phyloP scores from a whole-genome alignment of 2,113 vertebrate genomes.

The Hipposideros armiger region DNA sequence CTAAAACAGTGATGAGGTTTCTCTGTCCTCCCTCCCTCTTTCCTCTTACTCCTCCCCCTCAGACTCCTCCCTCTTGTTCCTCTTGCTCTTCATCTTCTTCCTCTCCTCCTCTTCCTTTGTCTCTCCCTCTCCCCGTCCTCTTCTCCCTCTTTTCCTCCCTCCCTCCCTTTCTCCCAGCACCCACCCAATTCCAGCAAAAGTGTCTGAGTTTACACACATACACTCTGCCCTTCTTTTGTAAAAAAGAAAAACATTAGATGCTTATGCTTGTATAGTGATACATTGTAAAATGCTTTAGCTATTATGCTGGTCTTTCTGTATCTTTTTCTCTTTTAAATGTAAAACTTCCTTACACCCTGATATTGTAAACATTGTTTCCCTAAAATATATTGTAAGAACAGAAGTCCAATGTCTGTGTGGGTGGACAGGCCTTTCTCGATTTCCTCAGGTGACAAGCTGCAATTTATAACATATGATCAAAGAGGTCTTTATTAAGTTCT shows the following conservation, averaged over 20 bases:
- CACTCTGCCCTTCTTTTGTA: neutral
- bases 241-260: neutral
- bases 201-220: neutral
- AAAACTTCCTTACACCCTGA: neutral
- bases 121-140: no score
- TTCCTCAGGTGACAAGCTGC: neutral
- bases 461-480: slow-evolving; percentile 87
- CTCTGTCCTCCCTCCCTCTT: no score
- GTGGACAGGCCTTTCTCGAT: neutral
- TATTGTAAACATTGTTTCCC: neutral
- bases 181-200: neutral
- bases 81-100: fast-evolving
- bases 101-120: fast-evolving
- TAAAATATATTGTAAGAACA: neutral
- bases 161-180: neutral
- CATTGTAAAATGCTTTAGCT: neutral
- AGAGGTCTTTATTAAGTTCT: slow-evolving; percentile 93
- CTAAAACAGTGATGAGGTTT: neutral
- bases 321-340: neutral
- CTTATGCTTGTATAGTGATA: neutral
- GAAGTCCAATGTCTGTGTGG: neutral
- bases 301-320: neutral
- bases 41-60: no score
- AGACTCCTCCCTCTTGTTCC: neutral
- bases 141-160: neutral